Evolutionary conservation across 2,113 vertebrate species (phyloP).

Genomic region (Acrocephalus kingi): DNA sequence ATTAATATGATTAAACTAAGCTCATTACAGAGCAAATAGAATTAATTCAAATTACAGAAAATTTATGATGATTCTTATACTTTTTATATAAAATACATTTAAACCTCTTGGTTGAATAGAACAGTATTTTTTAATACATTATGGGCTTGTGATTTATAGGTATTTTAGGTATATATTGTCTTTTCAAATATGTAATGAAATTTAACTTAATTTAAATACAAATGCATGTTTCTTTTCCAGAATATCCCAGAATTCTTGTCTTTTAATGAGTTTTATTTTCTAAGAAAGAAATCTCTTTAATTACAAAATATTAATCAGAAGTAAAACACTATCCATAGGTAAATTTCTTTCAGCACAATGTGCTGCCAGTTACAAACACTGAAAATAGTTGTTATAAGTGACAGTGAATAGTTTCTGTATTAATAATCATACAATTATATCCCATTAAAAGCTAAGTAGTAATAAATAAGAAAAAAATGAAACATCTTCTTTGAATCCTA

Average conservation of each 20-base stretch:
- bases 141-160: not conserved
- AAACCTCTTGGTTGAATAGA: not conserved
- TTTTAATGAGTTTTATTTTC: not conserved
- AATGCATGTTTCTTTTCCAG: not conserved
- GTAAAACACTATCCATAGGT: not conserved
- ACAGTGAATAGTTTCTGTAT: not conserved
- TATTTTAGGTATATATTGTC: not conserved
- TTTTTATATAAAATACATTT: not conserved
- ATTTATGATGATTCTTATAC: not conserved
- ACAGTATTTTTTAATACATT: not conserved
- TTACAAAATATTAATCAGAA: not conserved
- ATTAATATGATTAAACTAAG: not conserved
- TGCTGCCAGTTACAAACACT: not conserved
- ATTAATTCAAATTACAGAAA: not conserved
- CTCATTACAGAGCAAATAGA: not conserved
- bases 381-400: not conserved
- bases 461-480: not conserved
- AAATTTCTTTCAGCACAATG: not conserved
- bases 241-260: not conserved
- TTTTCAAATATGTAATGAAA: not conserved
- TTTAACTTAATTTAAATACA: not conserved
- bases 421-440: slow-evolving; percentile 13
- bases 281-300: not conserved
- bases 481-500: not conserved
- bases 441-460: slow-evolving; percentile 11